phyloP scores from a whole-genome alignment of 2,113 vertebrate genomes.

The Callithrix jacchus region DNA sequence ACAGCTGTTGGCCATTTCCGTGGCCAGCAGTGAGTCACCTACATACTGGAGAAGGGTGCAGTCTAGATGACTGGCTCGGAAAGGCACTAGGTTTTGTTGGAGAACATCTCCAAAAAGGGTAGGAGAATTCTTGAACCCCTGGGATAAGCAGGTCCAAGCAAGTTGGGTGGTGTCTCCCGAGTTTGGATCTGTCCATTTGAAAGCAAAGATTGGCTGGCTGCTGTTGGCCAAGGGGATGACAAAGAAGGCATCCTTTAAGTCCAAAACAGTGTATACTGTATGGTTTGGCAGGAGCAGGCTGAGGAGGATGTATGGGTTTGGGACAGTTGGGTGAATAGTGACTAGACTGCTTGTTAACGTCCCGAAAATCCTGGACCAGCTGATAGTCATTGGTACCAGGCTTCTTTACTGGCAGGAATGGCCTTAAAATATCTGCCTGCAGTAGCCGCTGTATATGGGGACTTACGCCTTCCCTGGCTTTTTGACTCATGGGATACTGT shows the following conservation, averaged over 20 bases:
- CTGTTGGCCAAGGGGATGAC: rapidly evolving
- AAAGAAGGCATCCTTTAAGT: background rate
- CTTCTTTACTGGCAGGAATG: background rate
- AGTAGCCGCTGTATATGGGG: rapidly evolving
- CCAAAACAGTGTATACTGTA: rapidly evolving
- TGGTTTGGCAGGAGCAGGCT: rapidly evolving
- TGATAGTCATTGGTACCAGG: rapidly evolving
- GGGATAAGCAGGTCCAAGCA: background rate
- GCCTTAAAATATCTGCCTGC: rapidly evolving
- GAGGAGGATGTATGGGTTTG: background rate
- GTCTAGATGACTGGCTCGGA: no score
- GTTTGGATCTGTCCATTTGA: background rate
- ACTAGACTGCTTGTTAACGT: rapidly evolving
- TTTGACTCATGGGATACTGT: rapidly evolving
- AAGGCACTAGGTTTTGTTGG: no score
- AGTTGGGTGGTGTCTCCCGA: rapidly evolving
- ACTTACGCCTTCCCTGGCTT: rapidly evolving
- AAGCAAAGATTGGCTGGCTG: background rate
- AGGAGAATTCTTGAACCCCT: background rate
- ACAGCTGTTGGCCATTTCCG: no score
- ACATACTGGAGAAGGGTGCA: background rate
- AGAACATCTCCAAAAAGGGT: background rate
- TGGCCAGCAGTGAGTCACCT: background rate
- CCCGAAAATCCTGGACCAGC: rapidly evolving
- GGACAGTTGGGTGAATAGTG: background rate